phyloP scores from a whole-genome alignment of 2,888 invertebrate genomes.

The Hyppa rectilinea region DNA sequence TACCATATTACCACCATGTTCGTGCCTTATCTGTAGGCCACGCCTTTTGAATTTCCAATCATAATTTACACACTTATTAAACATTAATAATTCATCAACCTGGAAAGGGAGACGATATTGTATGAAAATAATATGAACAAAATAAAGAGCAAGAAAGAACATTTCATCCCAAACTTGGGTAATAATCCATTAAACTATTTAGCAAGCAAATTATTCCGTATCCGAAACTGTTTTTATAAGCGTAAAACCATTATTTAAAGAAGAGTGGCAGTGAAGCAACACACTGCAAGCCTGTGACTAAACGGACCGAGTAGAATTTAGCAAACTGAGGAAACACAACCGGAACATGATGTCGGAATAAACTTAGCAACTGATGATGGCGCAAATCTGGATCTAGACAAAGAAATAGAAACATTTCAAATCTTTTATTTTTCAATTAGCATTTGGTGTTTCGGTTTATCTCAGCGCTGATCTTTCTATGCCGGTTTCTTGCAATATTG shows the following conservation, averaged over 20 bases:
- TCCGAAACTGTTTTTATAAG: constrained; percentile 49
- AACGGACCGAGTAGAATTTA: constrained; percentile 53
- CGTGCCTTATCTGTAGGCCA: constrained; percentile 32
- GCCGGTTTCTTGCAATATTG: neutral
- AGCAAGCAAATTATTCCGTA: constrained; percentile 57
- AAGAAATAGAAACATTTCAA: constrained; percentile 17
- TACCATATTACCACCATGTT: constrained; percentile 18
- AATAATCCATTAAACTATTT: constrained; percentile 43
- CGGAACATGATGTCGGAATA: constrained; percentile 59
- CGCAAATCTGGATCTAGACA: constrained; percentile 60
- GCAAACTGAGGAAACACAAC: constrained; percentile 57
- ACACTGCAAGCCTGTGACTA: constrained; percentile 55
- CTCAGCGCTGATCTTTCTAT: neutral
- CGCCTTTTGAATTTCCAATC: constrained; percentile 22
- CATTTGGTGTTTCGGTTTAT: constrained; percentile 1
- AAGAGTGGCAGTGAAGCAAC: constrained; percentile 60
- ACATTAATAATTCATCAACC: constrained; percentile 7
- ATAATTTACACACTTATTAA: constrained; percentile 18
- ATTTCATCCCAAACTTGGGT: constrained; percentile 1
- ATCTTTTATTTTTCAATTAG: constrained; percentile 39
- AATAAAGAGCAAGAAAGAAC: constrained; percentile 2
- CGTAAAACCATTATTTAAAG: constrained; percentile 57
- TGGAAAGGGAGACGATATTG: neutral
- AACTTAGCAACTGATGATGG: constrained; percentile 53
- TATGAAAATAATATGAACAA: neutral